Percentiles rank a stretch among this genome's conserved stretches.
Conservation (phyloP, 2,113 vertebrate genomes). For the Equus przewalskii region DNA sequence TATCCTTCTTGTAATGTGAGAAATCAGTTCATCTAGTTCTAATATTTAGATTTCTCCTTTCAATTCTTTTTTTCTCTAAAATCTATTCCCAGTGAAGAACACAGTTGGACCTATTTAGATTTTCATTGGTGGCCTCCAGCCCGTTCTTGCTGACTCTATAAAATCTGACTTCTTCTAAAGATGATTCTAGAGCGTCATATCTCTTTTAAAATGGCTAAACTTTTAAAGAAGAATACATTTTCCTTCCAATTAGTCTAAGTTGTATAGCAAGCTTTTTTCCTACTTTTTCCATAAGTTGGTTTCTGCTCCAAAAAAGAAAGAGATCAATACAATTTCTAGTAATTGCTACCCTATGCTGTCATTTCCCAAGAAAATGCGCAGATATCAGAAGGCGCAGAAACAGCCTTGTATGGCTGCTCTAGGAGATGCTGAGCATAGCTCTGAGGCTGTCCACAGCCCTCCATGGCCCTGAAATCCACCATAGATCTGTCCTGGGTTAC, state of each 20-base stretch:
- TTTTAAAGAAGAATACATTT: not conserved
- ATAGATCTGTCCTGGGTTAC: not conserved
- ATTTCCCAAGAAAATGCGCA: not conserved
- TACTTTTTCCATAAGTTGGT: not conserved
- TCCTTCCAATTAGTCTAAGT: constrained; percentile 26
- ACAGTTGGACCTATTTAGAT: not conserved
- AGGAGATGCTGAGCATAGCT: not conserved
- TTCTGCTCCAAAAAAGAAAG: not conserved
- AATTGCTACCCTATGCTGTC: not conserved
- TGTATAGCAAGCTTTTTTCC: not conserved
- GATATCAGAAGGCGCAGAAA: not conserved
- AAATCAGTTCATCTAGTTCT: not conserved
- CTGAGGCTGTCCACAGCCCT: no score
- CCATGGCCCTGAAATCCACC: rapidly evolving
- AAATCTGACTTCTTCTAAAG: constrained; percentile 13
- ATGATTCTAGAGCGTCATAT: not conserved
- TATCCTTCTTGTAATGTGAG: not conserved
- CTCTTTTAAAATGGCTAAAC: not conserved
- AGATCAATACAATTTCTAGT: not conserved
- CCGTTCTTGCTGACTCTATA: not conserved
- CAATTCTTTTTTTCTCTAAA: not conserved
- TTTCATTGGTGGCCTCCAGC: not conserved
- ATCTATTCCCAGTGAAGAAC: not conserved
- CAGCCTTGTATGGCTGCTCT: not conserved
- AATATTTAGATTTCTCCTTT: constrained; percentile 1